These are phyloP conservation scores for Neocrepidodera transversa DNA, from an alignment of 2,888 invertebrate species.

Conservation along the genomic window DNA sequence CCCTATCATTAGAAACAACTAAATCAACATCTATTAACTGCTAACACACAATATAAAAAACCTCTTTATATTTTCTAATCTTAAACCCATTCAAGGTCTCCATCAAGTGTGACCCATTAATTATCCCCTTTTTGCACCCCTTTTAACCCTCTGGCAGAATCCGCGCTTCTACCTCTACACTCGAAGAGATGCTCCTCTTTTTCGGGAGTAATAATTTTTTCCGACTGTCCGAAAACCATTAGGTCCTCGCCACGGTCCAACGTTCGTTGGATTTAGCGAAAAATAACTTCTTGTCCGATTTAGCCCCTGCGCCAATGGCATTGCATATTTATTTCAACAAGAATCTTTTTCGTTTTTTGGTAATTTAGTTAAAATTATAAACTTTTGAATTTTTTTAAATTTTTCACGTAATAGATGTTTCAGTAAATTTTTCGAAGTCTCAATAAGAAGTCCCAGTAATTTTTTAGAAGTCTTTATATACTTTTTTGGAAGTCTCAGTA, in stretches of 20 bases:
- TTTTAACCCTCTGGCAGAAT: not conserved
- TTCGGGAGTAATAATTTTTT: slow-evolving; percentile 29
- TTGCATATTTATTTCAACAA: no score
- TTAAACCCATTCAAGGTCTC: slow-evolving; percentile 19
- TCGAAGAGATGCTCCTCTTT: slow-evolving; percentile 14
- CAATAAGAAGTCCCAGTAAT: no score
- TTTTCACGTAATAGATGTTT: no score
- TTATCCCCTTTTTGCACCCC: not conserved
- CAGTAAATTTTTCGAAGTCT: no score
- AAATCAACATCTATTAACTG: not conserved
- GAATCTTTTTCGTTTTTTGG: no score
- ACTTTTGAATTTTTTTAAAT: no score
- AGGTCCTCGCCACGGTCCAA: slow-evolving; percentile 23
- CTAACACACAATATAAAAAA: slow-evolving; percentile 1
- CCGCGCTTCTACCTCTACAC: slow-evolving; percentile 7
- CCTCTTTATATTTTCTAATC: slow-evolving; percentile 6
- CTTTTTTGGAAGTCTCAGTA: no score
- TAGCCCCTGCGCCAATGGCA: not conserved
- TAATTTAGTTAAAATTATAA: no score
- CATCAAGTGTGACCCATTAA: slow-evolving; percentile 22
- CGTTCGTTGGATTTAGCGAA: slow-evolving; percentile 19
- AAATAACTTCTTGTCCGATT: slow-evolving; percentile 1
- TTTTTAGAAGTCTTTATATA: no score
- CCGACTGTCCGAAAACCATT: slow-evolving; percentile 31
- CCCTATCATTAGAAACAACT: no score